Conservation (phyloP, 2,113 vertebrate genomes). For the Poeciliopsis turrubarensis region DNA sequence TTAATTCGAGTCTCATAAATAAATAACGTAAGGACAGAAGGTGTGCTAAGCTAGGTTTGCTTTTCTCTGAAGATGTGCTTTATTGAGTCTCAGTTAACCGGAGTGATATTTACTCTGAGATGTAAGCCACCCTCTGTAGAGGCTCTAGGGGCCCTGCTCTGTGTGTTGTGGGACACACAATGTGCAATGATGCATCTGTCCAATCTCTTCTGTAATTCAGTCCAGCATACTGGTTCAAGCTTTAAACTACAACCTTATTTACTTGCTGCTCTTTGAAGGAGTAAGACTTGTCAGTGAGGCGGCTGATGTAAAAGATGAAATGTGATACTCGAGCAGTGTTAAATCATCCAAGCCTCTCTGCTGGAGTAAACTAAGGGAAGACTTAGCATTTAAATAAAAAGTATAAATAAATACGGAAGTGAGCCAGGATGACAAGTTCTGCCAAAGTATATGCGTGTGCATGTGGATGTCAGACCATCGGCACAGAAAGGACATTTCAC, state of each 20-base stretch:
- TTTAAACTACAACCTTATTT: slow-evolving; percentile 55
- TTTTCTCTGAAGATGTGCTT: slow-evolving; percentile 18
- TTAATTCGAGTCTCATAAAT: slow-evolving; percentile 17
- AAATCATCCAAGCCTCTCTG: background rate
- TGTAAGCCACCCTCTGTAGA: slow-evolving; percentile 17
- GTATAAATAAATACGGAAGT: slow-evolving; percentile 8
- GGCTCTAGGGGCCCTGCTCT: slow-evolving; percentile 8
- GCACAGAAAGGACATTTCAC: background rate
- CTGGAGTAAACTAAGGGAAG: slow-evolving; percentile 2
- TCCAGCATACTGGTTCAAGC: slow-evolving; percentile 7
- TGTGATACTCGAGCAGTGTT: slow-evolving; percentile 24
- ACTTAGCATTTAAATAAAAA: slow-evolving; percentile 10
- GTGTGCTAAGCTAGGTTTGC: slow-evolving; percentile 18
- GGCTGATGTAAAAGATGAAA: slow-evolving; percentile 67
- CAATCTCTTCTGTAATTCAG: slow-evolving; percentile 49
- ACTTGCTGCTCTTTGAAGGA: slow-evolving; percentile 61
- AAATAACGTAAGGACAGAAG: slow-evolving; percentile 3
- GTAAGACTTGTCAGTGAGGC: slow-evolving; percentile 50
- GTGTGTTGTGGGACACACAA: slow-evolving; percentile 9
- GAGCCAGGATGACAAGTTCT: background rate
- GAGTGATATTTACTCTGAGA: slow-evolving; percentile 17
- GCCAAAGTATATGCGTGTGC: background rate
- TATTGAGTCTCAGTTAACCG: slow-evolving; percentile 14
- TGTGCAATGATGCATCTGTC: slow-evolving; percentile 53
- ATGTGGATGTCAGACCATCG: background rate